Evolutionary conservation across 2,888 invertebrate genomes (phyloP).

Genomic region (Oxystoma pomonae): DNA sequence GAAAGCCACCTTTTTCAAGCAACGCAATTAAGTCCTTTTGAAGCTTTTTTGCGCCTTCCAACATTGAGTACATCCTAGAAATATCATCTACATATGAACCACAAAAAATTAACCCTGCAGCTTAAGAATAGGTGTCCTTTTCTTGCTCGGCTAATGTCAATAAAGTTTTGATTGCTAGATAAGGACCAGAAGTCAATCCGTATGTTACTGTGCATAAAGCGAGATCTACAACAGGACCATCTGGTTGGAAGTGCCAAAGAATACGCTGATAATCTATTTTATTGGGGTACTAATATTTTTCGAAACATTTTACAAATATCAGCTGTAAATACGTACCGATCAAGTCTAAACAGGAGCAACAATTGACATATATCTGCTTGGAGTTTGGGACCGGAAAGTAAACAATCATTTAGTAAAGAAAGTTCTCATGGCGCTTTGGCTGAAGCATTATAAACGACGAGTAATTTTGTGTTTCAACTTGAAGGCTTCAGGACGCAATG

Average conservation of each 20-base stretch:
- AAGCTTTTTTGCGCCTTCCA: too few relatives aligned
- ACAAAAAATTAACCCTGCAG: not conserved
- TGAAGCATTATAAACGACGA: conserved; percentile 2
- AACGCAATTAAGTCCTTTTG: too few relatives aligned
- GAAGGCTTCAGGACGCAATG: conserved; percentile 3
- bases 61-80: too few relatives aligned
- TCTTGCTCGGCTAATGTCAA: not conserved
- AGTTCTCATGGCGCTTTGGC: not conserved
- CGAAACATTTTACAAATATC: conserved; percentile 7
- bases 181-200: not conserved
- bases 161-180: not conserved
- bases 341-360: not conserved
- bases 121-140: not conserved
- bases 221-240: not conserved
- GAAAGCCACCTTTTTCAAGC: too few relatives aligned
- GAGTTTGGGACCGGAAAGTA: not conserved
- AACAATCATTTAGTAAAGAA: conserved; percentile 2
- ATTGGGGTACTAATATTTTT: conserved; percentile 1
- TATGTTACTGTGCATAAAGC: not conserved
- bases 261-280: not conserved
- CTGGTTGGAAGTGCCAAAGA: not conserved
- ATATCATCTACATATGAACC: not conserved
- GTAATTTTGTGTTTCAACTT: not conserved
- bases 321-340: conserved; percentile 3
- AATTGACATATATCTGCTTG: not conserved